Evolutionary conservation across 2,113 vertebrate genomes (phyloP).

Genomic region (Hemichromis elongatus): DNA sequence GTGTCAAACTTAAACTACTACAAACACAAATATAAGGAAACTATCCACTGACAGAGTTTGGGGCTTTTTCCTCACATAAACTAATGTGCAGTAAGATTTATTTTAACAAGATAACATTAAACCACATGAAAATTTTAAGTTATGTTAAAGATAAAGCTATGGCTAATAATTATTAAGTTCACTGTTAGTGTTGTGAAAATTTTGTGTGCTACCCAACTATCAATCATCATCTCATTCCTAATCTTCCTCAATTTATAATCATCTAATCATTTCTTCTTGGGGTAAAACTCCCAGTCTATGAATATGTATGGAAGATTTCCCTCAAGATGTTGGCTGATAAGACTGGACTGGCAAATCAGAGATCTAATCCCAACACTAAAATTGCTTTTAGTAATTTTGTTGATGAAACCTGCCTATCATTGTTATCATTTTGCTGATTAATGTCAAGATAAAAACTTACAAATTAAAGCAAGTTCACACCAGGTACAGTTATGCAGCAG

Average conservation of each 20-base stretch:
- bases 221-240: conserved; percentile 3
- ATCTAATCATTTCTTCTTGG: conserved; percentile 15
- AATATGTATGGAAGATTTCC: conserved; percentile 23
- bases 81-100: not conserved
- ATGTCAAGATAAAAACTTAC: not conserved
- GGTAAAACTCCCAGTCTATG: conserved; percentile 11
- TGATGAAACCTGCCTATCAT: not conserved
- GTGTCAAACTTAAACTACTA: too few relatives aligned
- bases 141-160: not conserved
- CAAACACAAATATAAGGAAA: too few relatives aligned
- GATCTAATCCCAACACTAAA: not conserved
- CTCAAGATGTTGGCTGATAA: conserved; percentile 5
- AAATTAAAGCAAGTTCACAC: not conserved
- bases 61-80: not conserved
- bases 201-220: not conserved
- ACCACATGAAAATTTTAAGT: not conserved
- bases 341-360: not conserved
- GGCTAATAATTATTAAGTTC: not conserved
- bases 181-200: not conserved
- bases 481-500: not conserved
- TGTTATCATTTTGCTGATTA: not conserved
- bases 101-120: not conserved
- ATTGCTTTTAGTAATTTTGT: conserved; percentile 1
- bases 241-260: conserved; percentile 11
- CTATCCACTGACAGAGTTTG: too few relatives aligned